These are phyloP conservation scores for Chinchilla lanigera DNA, from an alignment of 2,113 vertebrate species.

Conservation along the genomic window DNA sequence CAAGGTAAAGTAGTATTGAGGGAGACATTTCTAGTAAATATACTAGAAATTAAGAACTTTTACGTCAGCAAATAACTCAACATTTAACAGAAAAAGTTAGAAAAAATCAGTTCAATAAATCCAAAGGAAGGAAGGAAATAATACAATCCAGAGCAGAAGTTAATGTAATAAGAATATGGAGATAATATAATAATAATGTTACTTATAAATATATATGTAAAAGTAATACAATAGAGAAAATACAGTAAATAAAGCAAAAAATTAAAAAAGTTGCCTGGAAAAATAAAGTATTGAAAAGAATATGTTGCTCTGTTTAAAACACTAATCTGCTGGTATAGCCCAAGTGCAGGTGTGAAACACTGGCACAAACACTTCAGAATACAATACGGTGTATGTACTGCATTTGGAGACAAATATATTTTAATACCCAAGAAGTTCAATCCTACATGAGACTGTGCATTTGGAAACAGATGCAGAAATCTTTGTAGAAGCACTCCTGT, in stretches of 20 bases:
- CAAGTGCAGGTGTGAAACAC: background rate
- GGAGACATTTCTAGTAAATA: background rate
- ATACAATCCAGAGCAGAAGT: background rate
- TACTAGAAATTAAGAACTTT: constrained; percentile 6
- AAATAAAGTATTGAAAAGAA: background rate
- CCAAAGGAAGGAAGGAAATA: background rate
- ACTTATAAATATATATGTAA: background rate
- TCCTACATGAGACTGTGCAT: background rate
- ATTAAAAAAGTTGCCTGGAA: background rate
- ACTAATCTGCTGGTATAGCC: background rate
- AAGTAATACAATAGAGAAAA: background rate
- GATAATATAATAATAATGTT: background rate
- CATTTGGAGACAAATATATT: background rate
- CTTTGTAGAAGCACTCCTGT: background rate
- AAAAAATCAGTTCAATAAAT: background rate
- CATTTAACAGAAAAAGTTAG: background rate
- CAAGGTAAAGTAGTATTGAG: background rate
- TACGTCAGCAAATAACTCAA: background rate
- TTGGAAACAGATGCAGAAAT: background rate
- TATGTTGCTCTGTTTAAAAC: background rate
- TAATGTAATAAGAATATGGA: background rate
- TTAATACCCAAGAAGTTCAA: background rate
- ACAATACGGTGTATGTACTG: background rate
- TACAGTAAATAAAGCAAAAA: background rate
- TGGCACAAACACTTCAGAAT: background rate